phyloP scores from a whole-genome alignment of 2,797 vertebrate species.

The Esox lucius region DNA sequence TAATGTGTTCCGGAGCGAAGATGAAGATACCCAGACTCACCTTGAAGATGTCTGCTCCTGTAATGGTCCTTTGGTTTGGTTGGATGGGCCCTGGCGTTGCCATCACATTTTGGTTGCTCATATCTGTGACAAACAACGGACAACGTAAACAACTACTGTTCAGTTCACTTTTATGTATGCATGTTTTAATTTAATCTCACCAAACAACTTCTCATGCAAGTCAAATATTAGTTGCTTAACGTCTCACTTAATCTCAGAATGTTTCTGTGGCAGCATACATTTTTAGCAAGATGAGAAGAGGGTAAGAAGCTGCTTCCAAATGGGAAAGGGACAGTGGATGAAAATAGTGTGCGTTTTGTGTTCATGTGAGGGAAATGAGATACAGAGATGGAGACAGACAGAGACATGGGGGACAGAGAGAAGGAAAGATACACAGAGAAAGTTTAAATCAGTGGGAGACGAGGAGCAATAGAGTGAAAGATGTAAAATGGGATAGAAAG shows the following conservation, averaged over 20 bases:
- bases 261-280: background rate
- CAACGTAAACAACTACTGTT: conserved; percentile 25
- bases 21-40: conserved; percentile 71
- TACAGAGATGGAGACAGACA: conserved; percentile 1
- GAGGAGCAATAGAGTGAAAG: conserved; percentile 15
- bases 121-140: conserved; percentile 74
- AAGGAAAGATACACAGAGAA: conserved; percentile 35
- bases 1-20: conserved; percentile 7
- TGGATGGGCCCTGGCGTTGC: conserved; percentile 89
- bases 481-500: conserved; percentile 25
- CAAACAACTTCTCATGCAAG: background rate
- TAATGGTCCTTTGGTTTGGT: conserved; percentile 88
- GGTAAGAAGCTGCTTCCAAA: background rate
- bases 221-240: background rate
- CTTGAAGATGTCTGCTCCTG: conserved; percentile 89
- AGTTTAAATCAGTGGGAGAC: conserved; percentile 36
- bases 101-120: conserved; percentile 94
- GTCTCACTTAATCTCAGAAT: background rate
- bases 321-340: background rate
- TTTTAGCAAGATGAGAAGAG: background rate
- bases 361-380: background rate
- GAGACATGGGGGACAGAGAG: background rate
- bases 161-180: background rate
- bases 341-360: background rate
- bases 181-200: background rate